Percentiles rank a stretch among this genome's conserved stretches.
These are phyloP conservation scores for Acanthosepion esculentum DNA, from an alignment of 2,888 invertebrate species.

Conservation along the genomic window DNA sequence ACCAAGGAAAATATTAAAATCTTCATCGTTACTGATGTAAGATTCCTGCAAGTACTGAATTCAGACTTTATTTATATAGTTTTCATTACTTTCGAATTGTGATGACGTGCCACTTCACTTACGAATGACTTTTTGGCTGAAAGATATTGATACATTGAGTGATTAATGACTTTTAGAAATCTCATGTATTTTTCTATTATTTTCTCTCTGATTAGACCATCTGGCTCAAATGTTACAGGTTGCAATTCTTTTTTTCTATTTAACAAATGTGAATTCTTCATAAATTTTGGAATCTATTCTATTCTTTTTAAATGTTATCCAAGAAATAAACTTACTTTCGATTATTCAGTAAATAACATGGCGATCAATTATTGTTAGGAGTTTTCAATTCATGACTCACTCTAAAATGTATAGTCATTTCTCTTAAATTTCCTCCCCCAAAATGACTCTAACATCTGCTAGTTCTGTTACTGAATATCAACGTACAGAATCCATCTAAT, in stretches of 20 bases:
- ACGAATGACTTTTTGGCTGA: neutral
- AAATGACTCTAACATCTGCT: too few relatives aligned
- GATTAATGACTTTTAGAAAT: neutral
- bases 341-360: too few relatives aligned
- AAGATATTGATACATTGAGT: neutral
- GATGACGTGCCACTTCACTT: neutral
- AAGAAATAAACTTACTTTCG: too few relatives aligned
- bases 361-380: too few relatives aligned
- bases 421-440: too few relatives aligned
- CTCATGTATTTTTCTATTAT: neutral
- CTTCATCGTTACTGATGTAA: neutral
- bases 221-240: neutral
- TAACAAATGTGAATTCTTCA: neutral
- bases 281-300: neutral
- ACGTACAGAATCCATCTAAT: too few relatives aligned
- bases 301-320: neutral
- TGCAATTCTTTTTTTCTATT: neutral
- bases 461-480: too few relatives aligned
- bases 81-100: neutral
- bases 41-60: neutral
- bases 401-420: too few relatives aligned
- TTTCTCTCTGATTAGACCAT: neutral
- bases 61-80: neutral
- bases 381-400: too few relatives aligned
- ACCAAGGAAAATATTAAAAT: neutral